These are phyloP conservation scores for Phoxinus phoxinus DNA, from an alignment of 2,113 vertebrate genomes.

Conservation along the genomic window DNA sequence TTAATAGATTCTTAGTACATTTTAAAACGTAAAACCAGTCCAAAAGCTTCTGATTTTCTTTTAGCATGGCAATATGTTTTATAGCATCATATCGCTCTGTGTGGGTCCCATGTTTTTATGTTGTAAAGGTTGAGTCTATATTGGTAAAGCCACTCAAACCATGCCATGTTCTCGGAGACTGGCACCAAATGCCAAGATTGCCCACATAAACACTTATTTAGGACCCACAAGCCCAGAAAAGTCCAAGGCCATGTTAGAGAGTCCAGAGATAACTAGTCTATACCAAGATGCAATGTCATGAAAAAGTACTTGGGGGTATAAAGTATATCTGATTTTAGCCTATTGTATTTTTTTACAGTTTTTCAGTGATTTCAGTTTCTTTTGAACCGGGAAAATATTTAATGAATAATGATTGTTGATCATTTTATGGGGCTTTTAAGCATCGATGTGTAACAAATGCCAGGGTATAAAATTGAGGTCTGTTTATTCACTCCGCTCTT, in stretches of 20 bases:
- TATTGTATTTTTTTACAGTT: background rate
- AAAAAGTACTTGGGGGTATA: background rate
- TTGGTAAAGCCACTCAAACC: slow-evolving; percentile 64
- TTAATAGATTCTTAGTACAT: background rate
- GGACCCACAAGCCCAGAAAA: slow-evolving; percentile 15
- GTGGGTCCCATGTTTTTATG: slow-evolving; percentile 60
- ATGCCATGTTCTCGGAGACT: slow-evolving; percentile 49
- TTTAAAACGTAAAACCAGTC: background rate
- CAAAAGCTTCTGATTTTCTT: slow-evolving; percentile 13
- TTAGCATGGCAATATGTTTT: slow-evolving; percentile 28
- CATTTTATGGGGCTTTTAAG: background rate
- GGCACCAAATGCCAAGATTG: slow-evolving; percentile 14
- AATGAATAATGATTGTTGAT: slow-evolving; percentile 9
- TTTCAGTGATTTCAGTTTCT: background rate
- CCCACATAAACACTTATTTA: slow-evolving; percentile 52
- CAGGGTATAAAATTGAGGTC: slow-evolving; percentile 41
- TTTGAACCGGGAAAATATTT: background rate
- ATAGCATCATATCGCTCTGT: slow-evolving; percentile 63
- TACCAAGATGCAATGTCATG: background rate
- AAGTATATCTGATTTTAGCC: background rate
- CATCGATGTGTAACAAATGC: background rate
- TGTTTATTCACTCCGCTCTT: slow-evolving; percentile 45
- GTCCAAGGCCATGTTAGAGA: background rate
- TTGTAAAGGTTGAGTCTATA: slow-evolving; percentile 67
- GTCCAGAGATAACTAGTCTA: background rate